phyloP scores from a whole-genome alignment of 2,888 invertebrate species.

The Nephrocerus scutellatus region DNA sequence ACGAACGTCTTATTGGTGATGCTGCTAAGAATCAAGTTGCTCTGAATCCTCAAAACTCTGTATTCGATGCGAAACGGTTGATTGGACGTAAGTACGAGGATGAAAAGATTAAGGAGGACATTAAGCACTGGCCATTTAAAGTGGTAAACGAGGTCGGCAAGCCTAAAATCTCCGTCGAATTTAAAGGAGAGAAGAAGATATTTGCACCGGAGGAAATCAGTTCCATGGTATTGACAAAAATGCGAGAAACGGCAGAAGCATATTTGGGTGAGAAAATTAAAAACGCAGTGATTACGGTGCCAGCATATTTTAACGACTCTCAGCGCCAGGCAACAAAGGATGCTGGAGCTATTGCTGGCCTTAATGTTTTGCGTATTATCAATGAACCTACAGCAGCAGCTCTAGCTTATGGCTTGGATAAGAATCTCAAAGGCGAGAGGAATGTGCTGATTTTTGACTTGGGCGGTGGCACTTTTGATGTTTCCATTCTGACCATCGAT shows the following conservation, averaged over 20 bases:
- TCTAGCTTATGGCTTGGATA: constrained; percentile 84
- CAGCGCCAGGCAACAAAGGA: constrained; percentile 89
- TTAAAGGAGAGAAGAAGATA: constrained; percentile 81
- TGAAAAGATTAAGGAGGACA: constrained; percentile 79
- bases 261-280: constrained; percentile 76
- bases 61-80: constrained; percentile 85
- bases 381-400: constrained; percentile 90
- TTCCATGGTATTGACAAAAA: constrained; percentile 86
- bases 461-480: constrained; percentile 87
- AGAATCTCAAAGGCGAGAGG: constrained; percentile 71
- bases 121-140: constrained; percentile 92
- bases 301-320: constrained; percentile 85
- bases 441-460: constrained; percentile 63
- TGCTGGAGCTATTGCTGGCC: constrained; percentile 82
- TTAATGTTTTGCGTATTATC: constrained; percentile 85
- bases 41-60: constrained; percentile 80
- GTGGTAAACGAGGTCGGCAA: constrained; percentile 73
- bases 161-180: constrained; percentile 74
- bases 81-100: constrained; percentile 88
- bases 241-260: constrained; percentile 88
- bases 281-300: constrained; percentile 82
- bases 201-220: constrained; percentile 87
- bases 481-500: constrained; percentile 88
- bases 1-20: constrained; percentile 61
- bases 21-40: constrained; percentile 74